A percentile compares a stretch with the other conserved stretches of the same genome.
phyloP scores from a whole-genome alignment of 2,797 vertebrate species.

The Lycodopsis pacificus region DNA sequence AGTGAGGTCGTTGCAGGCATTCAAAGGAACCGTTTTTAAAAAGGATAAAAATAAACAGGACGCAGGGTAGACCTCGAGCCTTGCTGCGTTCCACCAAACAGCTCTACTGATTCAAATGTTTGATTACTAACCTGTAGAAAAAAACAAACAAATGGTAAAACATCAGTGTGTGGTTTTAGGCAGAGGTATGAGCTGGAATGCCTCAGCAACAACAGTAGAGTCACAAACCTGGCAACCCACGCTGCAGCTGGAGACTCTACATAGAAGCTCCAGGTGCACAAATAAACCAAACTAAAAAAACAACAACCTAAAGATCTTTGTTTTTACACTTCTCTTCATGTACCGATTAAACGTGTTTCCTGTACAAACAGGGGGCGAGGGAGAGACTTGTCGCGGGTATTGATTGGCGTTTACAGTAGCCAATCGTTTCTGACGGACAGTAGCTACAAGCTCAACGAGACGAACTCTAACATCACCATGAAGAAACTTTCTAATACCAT shows the following conservation, averaged over 20 bases:
- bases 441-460: neutral
- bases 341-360: neutral
- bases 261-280: neutral
- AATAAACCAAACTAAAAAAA: too few species aligned
- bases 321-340: neutral
- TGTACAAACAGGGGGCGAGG: neutral
- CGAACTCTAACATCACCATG: neutral
- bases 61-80: neutral
- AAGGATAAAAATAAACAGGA: neutral
- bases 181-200: neutral
- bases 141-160: constrained; percentile 7
- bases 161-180: neutral
- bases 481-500: neutral
- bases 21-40: neutral
- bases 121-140: neutral
- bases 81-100: neutral
- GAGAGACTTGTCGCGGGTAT: neutral
- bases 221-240: constrained; percentile 4
- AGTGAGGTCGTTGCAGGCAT: neutral
- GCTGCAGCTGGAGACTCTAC: neutral
- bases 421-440: neutral
- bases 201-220: neutral
- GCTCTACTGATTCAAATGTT: neutral
- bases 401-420: neutral
- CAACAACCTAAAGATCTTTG: neutral